Base-by-base conservation (phyloP, 2,888 invertebrate genomes). In the Sinhomidia bicolor region DNA sequence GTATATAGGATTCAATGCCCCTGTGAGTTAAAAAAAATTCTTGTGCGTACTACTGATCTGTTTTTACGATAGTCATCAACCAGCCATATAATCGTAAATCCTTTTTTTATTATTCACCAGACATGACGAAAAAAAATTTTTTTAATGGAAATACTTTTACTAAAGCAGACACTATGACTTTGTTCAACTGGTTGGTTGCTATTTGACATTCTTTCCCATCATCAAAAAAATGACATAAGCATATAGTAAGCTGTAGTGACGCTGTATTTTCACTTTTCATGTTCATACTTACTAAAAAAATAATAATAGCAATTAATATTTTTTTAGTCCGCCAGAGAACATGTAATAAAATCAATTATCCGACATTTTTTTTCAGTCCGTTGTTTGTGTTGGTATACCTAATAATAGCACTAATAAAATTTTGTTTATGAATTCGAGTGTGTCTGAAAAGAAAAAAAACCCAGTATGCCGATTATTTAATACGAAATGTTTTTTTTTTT, bases 351-450 rank as follows among this genome's bases (percentile, higher is more conserved):
- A 36, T 36, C 36, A 36, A 36, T 36, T 5, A 36, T 36, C 57
- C 23, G 9, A 23, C 57, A 23, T 23, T 2, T 57, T 57, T 17
- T 57, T n/a, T n/a, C n/a, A n/a, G n/a, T 17, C 10, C 57, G 44
- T 47, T 36, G 36, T 36, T 36, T 36, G 36, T 7, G 7, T 36
- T 36, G 36, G 3, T 36, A 36, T 7, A 23, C 6, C 57, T 57
- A 23, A 57, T 57, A 57, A 57, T 51, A n/a, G n/a, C n/a, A n/a
- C 57, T 10, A 57, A 57, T 57, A 57, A 57, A 57, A 57, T 23
- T 9, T 57, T 23, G 57, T 29, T 62, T 29, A 4, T 29, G 62
- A 62, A 3, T 62, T 29, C n/a, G 23, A 62, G 10, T 14, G 26
- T 23, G 62, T 12, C 29, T 62, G 29, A 23, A 57, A 51, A n/a